phyloP scores from a whole-genome alignment of 2,888 invertebrate genomes.

The Harmothoe impar region DNA sequence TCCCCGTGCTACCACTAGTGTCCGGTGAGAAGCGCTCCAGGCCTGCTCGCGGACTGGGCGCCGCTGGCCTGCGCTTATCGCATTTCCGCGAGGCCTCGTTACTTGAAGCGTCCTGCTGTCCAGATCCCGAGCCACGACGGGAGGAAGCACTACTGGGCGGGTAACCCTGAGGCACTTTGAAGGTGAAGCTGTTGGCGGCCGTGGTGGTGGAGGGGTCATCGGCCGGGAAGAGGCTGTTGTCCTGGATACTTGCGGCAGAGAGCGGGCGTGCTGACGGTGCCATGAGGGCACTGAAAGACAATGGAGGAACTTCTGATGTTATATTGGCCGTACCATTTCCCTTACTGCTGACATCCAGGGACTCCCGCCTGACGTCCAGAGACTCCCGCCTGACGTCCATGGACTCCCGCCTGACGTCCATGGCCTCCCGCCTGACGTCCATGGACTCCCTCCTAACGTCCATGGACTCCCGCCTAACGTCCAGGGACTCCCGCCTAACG shows the following conservation, averaged over 20 bases:
- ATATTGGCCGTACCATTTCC: too few relatives aligned
- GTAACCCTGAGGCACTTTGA: not conserved
- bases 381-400: too few relatives aligned
- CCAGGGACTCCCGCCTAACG: too few relatives aligned
- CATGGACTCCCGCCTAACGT: too few relatives aligned
- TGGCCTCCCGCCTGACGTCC: too few relatives aligned
- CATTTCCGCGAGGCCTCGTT: too few relatives aligned
- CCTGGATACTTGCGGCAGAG: not conserved
- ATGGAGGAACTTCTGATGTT: not conserved
- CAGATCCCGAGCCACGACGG: not conserved
- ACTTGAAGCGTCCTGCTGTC: not conserved
- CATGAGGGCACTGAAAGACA: not conserved
- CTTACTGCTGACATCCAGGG: too few relatives aligned
- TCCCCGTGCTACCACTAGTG: not conserved
- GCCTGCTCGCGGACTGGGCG: not conserved
- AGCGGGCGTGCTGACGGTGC: not conserved
- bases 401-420: too few relatives aligned
- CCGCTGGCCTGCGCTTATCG: too few relatives aligned
- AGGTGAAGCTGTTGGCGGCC: not conserved
- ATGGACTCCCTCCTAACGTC: too few relatives aligned
- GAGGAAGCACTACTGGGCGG: not conserved
- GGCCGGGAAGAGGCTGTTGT: not conserved
- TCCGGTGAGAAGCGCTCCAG: not conserved
- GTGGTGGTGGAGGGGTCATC: not conserved
- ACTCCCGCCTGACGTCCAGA: too few relatives aligned